Base-by-base conservation (phyloP, 1,140 invertebrate species). In the Planococcus citri region DNA sequence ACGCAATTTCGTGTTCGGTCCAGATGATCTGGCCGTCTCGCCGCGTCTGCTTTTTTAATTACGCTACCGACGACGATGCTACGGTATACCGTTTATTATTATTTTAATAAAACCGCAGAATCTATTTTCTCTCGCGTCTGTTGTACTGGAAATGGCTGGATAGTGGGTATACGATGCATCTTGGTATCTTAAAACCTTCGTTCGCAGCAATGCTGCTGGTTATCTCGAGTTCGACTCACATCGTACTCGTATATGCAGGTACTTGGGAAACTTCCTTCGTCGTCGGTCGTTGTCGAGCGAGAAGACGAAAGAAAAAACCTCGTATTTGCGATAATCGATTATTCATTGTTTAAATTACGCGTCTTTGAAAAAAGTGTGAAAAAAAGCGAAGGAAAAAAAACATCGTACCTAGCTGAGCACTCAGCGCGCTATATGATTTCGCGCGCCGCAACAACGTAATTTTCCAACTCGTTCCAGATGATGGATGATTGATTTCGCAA, bases 381-480 rank as follows among this genome's bases (percentile, higher is more conserved):
- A 51, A 17, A 51, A 51, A 51, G 41, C 41, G 41, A 51, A 51
- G 17, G 12, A 6, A 33, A 33, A n/a, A n/a, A n/a, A n/a, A n/a
- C n/a, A n/a, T n/a, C n/a, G n/a, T n/a, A n/a, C n/a, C n/a, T n/a
- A n/a, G n/a, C n/a, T n/a, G n/a, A n/a, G n/a, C n/a, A n/a, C n/a
- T n/a, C n/a, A n/a, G n/a, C 29, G 29, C 29, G 29, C 4, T 33
- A 12, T 33, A 33, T 33, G 29, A 33, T 33, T 33, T 33, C 29
- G 29, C 29, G 29, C 29, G 29, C 29, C 29, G 29, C 29, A 33
- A n/a, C n/a, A 8, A 51, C 17, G 41, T 51, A 51, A 51, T 51
- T 51, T 51, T 51, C 41, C 41, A 51, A 51, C 41, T 51, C 41
- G 41, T 51, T 51, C 41, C 41, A 51, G 41, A 51, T 51, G 41